Evolutionary conservation across 1,140 invertebrate genomes (phyloP).

Genomic region (Dysdera silvatica): DNA sequence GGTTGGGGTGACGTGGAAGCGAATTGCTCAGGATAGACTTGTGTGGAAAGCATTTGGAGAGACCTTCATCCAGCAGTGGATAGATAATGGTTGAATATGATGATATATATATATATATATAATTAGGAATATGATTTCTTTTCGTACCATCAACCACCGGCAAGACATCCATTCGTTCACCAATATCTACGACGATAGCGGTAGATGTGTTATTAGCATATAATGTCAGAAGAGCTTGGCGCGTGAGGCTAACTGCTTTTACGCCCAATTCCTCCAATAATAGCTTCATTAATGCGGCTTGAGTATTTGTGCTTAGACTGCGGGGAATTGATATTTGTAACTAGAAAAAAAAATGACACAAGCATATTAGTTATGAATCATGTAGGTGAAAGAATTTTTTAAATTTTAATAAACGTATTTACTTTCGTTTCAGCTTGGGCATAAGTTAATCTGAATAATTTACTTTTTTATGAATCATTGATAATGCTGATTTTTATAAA

Average conservation of each 20-base stretch:
- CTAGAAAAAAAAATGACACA: neutral
- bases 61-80: too few relatives aligned
- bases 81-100: too few relatives aligned
- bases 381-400: too few relatives aligned
- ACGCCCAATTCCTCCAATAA: slow-evolving; percentile 46
- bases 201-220: slow-evolving; percentile 56
- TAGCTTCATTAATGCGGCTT: slow-evolving; percentile 39
- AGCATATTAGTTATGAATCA: neutral
- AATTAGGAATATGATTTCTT: too few relatives aligned
- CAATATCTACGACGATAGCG: slow-evolving; percentile 57
- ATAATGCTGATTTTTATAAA: too few relatives aligned
- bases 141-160: slow-evolving; percentile 54
- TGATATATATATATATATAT: too few relatives aligned
- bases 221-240: slow-evolving; percentile 53
- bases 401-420: too few relatives aligned
- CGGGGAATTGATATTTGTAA: slow-evolving; percentile 47
- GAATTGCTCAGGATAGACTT: too few relatives aligned
- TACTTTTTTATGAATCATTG: neutral
- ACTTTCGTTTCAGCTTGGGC: neutral
- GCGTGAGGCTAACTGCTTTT: slow-evolving; percentile 50
- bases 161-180: slow-evolving; percentile 55
- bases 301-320: slow-evolving; percentile 44
- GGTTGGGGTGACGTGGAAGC: too few relatives aligned
- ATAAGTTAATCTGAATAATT: too few relatives aligned
- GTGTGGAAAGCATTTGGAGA: too few relatives aligned